Conservation (phyloP, 2,888 invertebrate species). For the Latheticus oryzae region DNA sequence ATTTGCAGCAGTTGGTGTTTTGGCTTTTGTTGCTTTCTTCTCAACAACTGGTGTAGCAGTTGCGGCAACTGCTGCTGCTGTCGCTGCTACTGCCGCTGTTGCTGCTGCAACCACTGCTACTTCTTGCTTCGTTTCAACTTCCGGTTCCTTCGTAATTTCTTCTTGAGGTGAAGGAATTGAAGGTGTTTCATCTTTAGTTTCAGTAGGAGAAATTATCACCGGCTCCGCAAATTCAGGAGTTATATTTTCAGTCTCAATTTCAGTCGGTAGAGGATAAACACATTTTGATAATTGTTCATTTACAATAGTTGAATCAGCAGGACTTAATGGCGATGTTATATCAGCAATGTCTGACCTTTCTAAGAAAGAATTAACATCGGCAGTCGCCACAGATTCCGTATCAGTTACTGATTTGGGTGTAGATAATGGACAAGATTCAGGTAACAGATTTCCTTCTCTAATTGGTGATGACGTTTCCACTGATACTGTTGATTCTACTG, state of each 20-base stretch:
- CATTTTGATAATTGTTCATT: constrained; percentile 43
- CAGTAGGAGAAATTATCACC: constrained; percentile 55
- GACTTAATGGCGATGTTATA: constrained; percentile 51
- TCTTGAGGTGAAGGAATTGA: constrained; percentile 43
- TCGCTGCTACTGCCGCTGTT: constrained; percentile 55
- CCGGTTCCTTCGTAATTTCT: constrained; percentile 44
- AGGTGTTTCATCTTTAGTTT: constrained; percentile 49
- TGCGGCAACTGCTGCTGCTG: constrained; percentile 52
- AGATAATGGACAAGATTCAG: constrained; percentile 39
- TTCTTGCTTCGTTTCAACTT: constrained; percentile 38
- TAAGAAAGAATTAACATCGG: constrained; percentile 54
- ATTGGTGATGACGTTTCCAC: constrained; percentile 28
- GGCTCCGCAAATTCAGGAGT: constrained; percentile 56
- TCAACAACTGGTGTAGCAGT: constrained; percentile 45
- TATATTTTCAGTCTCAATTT: constrained; percentile 57
- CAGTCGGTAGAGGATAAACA: constrained; percentile 44
- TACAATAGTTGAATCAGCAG: constrained; percentile 28
- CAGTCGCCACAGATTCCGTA: constrained; percentile 48
- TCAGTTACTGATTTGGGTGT: constrained; percentile 41
- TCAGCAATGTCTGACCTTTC: constrained; percentile 53
- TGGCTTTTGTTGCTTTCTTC: constrained; percentile 16
- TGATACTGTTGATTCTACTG: constrained; percentile 32
- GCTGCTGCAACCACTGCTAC: constrained; percentile 54
- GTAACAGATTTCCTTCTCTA: constrained; percentile 10
- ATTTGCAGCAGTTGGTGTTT: constrained; percentile 38